A percentile compares a stretch with the other conserved stretches of the same genome.
Evolutionary conservation across 2,113 vertebrate species (phyloP).

Genomic region (Scopus umbretta): DNA sequence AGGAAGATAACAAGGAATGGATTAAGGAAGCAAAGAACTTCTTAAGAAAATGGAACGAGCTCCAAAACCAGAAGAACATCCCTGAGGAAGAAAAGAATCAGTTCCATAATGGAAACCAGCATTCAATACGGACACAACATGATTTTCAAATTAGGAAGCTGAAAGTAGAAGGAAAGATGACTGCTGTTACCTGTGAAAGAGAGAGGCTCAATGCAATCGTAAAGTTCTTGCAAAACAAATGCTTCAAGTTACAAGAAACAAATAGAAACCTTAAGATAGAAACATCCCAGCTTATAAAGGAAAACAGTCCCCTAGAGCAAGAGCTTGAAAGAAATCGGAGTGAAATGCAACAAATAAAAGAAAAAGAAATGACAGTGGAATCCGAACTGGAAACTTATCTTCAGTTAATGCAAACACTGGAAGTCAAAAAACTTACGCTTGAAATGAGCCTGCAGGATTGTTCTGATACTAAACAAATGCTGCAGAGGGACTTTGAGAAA

Average conservation of each 20-base stretch:
- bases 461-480: not conserved
- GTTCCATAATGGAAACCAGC: slow-evolving; percentile 57
- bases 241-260: slow-evolving; percentile 21
- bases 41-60: slow-evolving; percentile 51
- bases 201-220: not conserved
- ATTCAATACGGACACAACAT: slow-evolving; percentile 7
- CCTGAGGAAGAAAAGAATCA: slow-evolving; percentile 54
- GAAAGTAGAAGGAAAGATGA: slow-evolving; percentile 33
- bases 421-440: slow-evolving; percentile 52
- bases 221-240: not conserved
- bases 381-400: slow-evolving; percentile 34
- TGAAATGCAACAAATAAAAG: slow-evolving; percentile 42
- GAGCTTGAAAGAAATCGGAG: slow-evolving; percentile 27
- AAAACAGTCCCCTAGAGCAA: slow-evolving; percentile 36
- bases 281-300: not conserved
- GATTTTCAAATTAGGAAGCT: slow-evolving; percentile 49
- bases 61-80: slow-evolving; percentile 51
- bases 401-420: slow-evolving; percentile 17
- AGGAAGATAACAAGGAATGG: slow-evolving; percentile 47
- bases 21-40: slow-evolving; percentile 59
- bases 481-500: slow-evolving; percentile 38
- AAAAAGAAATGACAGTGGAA: not conserved
- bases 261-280: slow-evolving; percentile 31
- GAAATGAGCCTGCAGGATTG: slow-evolving; percentile 38
- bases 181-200: slow-evolving; percentile 9